A percentile compares a stretch with the other conserved stretches of the same genome.
These are phyloP conservation scores for Leptinotarsa lineolata DNA, from an alignment of 1,140 invertebrate genomes.

Conservation along the genomic window DNA sequence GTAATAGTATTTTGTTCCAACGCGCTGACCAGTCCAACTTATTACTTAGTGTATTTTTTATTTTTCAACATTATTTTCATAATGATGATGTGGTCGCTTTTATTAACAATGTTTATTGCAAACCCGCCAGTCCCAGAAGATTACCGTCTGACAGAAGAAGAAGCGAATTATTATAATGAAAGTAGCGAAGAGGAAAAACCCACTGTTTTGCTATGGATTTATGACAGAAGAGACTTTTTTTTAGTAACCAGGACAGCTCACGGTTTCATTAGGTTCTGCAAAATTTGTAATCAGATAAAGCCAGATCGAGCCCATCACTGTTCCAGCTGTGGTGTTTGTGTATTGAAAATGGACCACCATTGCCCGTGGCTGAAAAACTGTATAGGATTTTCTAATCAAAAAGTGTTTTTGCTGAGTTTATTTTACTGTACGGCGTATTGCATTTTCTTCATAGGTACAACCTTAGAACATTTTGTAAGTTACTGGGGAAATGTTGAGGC, in stretches of 20 bases:
- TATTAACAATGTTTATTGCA: slow-evolving; percentile 13
- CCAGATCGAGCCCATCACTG: slow-evolving; percentile 97
- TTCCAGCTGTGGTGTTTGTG: slow-evolving; percentile 89
- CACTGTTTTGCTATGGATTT: neutral
- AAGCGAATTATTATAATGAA: slow-evolving; percentile 6
- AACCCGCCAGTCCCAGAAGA: neutral
- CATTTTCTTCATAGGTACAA: neutral
- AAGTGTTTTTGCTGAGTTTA: slow-evolving; percentile 86
- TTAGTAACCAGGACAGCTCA: slow-evolving; percentile 5
- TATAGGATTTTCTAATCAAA: slow-evolving; percentile 97
- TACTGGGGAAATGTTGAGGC: neutral
- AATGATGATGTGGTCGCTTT: slow-evolving; percentile 16
- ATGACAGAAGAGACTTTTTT: neutral
- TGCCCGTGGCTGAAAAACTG: slow-evolving; percentile 99
- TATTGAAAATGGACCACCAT: slow-evolving; percentile 98
- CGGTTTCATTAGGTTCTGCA: neutral
- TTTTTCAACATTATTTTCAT: slow-evolving; percentile 2
- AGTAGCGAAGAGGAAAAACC: neutral
- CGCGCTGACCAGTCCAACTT: neutral
- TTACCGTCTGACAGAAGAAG: neutral
- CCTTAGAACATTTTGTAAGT: neutral
- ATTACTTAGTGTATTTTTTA: neutral
- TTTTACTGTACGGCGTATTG: slow-evolving; percentile 11
- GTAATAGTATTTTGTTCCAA: slow-evolving; percentile 6
- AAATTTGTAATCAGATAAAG: slow-evolving; percentile 64